Conservation (phyloP, 2,888 invertebrate genomes). For the Hecatera dysodea region DNA sequence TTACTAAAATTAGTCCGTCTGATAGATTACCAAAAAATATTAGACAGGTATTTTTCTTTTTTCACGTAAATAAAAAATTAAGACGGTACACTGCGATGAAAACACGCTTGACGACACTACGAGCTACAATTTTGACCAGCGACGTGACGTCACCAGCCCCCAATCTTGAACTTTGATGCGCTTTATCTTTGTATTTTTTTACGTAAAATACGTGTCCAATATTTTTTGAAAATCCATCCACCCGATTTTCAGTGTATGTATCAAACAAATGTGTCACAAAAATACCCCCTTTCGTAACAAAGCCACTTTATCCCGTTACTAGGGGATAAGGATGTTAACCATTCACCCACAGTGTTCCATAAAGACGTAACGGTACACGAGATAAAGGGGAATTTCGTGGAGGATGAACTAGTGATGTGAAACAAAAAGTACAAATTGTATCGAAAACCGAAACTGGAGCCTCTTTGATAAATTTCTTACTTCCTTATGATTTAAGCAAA, state of each 20-base stretch:
- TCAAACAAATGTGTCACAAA: constrained; percentile 28
- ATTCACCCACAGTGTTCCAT: constrained; percentile 42
- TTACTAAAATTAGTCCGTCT: no score
- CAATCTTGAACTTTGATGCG: no score
- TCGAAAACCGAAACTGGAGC: constrained; percentile 1
- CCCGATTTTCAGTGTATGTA: constrained; percentile 21
- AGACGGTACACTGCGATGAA: no score
- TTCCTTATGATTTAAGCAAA: neutral
- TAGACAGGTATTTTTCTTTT: no score
- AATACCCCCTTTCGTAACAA: constrained; percentile 23
- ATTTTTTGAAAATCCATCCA: no score
- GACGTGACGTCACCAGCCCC: no score
- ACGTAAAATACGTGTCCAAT: no score
- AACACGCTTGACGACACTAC: no score
- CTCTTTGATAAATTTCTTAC: neutral
- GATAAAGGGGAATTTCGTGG: constrained; percentile 34
- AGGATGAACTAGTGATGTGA: constrained; percentile 44
- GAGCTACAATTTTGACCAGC: no score
- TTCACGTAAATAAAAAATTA: no score
- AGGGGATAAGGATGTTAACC: constrained; percentile 38
- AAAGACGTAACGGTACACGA: constrained; percentile 40
- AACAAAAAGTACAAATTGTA: neutral
- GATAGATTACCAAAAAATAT: no score
- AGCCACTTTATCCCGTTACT: constrained; percentile 45
- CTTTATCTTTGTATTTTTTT: no score